Evolutionary conservation across 2,888 invertebrate species (phyloP), one percentile per base, ranked within the genome.

Genomic region (Agonopterix subpropinquella): DNA sequence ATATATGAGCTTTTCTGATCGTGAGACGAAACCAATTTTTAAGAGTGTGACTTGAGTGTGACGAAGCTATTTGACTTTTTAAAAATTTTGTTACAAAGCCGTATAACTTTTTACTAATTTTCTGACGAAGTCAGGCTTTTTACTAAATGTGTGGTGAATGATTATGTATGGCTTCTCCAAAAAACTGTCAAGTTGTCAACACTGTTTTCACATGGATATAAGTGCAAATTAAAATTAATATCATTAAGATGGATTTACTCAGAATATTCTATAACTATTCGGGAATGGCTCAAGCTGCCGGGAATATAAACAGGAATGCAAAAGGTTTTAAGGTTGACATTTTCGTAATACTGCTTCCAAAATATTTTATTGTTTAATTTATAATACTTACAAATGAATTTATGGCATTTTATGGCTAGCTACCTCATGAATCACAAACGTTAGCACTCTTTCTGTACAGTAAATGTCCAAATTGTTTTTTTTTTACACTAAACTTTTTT

Each of bases 341-440:
- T 41, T 47, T 41, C n/a, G 11, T 28, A 42, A 43, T 47, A 42
- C 47, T 47, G 47, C 15, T 47, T 47, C 36, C n/a, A 37, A 41
- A 36, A n/a, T 43, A 43, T 41, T 9, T 36, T 47, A 44, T 43
- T 39, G 11, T 28, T 44, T 50, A 47, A 44, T 47, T 42, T 36
- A 45, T 45, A 46, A 36, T 41, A 48, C 51, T 44, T 48, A 46
- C 15, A 45, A 11, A 51, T 50, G 70, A 59, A 57, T 67, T 72
- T 85, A 88, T 87, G 87, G 87, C 87, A 85, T 85, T 77, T 68
- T 79, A 86, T 88, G 87, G 87, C 87, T 86, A 86, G 86, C 86
- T 86, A 86, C 85, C 85, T 83, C 85, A 81, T 79, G 83, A 80
- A 82, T 82, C 82, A 82, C 80, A 80, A 76, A 70, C 67, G 68